Evolutionary conservation across 2,797 vertebrate genomes (phyloP).

Genomic region (Hoplostethus atlanticus): DNA sequence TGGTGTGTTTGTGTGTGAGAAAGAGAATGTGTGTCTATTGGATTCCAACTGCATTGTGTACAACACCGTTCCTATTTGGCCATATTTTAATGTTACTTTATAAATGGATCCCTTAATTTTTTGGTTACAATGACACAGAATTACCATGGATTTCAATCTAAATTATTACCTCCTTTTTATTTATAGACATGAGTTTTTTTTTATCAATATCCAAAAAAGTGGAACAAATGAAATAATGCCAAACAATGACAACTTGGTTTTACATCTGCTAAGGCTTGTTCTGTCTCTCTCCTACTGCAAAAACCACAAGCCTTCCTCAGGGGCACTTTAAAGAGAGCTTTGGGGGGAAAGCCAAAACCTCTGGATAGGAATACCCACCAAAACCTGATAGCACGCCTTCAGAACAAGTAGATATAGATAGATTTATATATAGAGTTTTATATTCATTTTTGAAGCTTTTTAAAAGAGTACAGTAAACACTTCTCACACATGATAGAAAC

Average conservation of each 20-base stretch:
- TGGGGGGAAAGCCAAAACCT: slow-evolving; percentile 41
- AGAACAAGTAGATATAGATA: slow-evolving; percentile 88
- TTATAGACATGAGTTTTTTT: slow-evolving; percentile 78
- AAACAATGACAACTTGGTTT: slow-evolving; percentile 68
- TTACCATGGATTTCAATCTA: slow-evolving; percentile 80
- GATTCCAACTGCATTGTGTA: slow-evolving; percentile 62
- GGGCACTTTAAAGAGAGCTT: slow-evolving; percentile 48
- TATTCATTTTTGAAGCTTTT: slow-evolving; percentile 96
- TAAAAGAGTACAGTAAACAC: slow-evolving; percentile 99
- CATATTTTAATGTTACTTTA: slow-evolving; percentile 53
- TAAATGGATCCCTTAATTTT: slow-evolving; percentile 66
- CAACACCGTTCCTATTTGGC: slow-evolving; percentile 72
- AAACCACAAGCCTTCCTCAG: slow-evolving; percentile 49
- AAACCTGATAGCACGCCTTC: slow-evolving; percentile 88
- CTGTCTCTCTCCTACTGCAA: slow-evolving; percentile 36
- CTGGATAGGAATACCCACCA: slow-evolving; percentile 61
- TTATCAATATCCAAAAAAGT: slow-evolving; percentile 74
- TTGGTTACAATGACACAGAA: slow-evolving; percentile 85
- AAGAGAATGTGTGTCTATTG: slow-evolving; percentile 66
- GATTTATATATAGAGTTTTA: slow-evolving; percentile 94
- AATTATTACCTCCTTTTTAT: slow-evolving; percentile 74
- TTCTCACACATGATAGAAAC: slow-evolving; percentile 99
- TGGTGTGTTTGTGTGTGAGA: slow-evolving; percentile 73
- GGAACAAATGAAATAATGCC: slow-evolving; percentile 66
- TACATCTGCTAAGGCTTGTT: slow-evolving; percentile 75